Base-by-base conservation (phyloP, 53 echinoderm and acorn worm genomes). In the Luidia sarsii region DNA sequence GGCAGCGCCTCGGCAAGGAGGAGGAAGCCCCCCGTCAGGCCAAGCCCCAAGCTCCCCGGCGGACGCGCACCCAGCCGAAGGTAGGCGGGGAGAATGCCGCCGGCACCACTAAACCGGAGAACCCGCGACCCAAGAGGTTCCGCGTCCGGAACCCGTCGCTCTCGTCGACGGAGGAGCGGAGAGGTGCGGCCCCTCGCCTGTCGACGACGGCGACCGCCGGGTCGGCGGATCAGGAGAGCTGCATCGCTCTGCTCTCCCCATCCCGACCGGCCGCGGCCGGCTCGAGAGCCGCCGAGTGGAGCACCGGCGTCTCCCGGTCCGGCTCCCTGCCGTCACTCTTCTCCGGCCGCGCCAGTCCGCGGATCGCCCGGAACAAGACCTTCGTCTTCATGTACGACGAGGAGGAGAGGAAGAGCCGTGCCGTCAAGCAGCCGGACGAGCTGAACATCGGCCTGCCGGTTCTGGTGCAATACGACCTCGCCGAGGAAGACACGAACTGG, bases 361-460 rank as follows among this genome's bases (percentile, higher is more conserved):
- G 27, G 61, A 77, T 59, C 29, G 62, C 65, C 9, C 41, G 41
- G 20, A 65, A 65, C 22, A 38, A 39, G 34, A 88, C 83, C 24
- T 88, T 88, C 34, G 83, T 83, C 49, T 88, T 67, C 75, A 62
- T 88, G 36, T 88, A 88, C 77, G 88, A 88, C 41, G 88, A 88
- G 38, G 46, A 73, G 16, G 82, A 55, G 57, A 88, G 83, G 45
- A 74, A 32, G 21, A 88, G 88, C 68, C 82, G 83, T 34, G 57
- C 75, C 3, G 83, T 88, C 0, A 38, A 67, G 29, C 82, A 75
- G 10, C 69, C 88, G 13, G 83, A 88, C 31, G 55, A 83, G 27
- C 75, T 83, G n/a, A 67, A 75, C 41, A 82, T 88, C 7, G 72
- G 75, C 25, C 48, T 88, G 33, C 88, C 88, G 7, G 88, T 88